Evolutionary conservation across 2,113 vertebrate genomes (phyloP).

Genomic region (Elephas maximus): DNA sequence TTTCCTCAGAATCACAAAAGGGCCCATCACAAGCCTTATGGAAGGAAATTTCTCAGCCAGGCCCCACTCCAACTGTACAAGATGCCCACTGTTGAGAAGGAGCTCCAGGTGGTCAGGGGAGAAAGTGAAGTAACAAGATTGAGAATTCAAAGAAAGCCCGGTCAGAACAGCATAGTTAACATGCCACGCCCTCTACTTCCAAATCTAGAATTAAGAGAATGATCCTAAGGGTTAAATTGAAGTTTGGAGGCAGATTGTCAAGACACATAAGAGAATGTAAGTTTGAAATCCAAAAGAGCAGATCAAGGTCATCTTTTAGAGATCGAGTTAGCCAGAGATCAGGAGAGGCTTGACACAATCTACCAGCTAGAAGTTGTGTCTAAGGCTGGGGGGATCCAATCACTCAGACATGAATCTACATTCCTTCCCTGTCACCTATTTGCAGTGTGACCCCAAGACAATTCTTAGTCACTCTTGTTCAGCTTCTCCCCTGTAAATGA

Average conservation of each 20-base stretch:
- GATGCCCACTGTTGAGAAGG: background rate
- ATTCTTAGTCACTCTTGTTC: background rate
- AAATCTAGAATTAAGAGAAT: background rate
- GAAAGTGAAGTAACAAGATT: background rate
- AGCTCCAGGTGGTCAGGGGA: background rate
- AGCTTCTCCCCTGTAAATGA: too few species aligned
- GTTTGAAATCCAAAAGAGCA: background rate
- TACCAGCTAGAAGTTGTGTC: background rate
- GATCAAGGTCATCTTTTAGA: background rate
- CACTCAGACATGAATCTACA: background rate
- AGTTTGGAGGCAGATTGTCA: background rate
- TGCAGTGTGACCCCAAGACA: background rate
- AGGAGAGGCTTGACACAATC: background rate
- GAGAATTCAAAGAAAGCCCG: background rate
- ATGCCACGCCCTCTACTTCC: background rate
- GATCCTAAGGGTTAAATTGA: background rate
- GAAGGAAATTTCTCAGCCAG: background rate
- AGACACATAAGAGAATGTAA: background rate
- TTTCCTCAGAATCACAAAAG: constrained; percentile 25
- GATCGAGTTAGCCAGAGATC: too few species aligned
- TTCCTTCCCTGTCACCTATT: background rate
- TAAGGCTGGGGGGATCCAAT: background rate
- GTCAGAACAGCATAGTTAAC: background rate
- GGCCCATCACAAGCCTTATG: background rate
- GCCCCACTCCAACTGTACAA: background rate